Evolutionary conservation across 2,888 invertebrate genomes (phyloP).

Genomic region (Oxyscelio sp.): DNA sequence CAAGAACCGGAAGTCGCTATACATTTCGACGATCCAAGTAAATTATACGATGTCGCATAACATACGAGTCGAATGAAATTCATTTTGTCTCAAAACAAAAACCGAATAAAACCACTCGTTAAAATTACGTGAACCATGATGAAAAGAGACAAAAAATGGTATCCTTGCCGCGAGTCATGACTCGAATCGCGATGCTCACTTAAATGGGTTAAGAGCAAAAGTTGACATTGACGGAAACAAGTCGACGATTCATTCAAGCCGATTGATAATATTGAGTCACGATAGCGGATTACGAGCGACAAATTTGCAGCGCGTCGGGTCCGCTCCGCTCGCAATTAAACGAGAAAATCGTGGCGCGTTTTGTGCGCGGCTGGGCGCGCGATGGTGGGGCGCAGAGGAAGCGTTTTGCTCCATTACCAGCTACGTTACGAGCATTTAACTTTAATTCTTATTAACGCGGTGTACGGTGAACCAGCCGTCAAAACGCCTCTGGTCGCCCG

Average conservation of each 20-base stretch:
- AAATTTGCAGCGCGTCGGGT: slow-evolving; percentile 24
- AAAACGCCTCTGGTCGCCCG: no score
- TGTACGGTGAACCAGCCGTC: slow-evolving; percentile 56
- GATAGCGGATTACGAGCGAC: slow-evolving; percentile 30
- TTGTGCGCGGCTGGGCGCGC: slow-evolving; percentile 8
- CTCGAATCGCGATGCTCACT: not conserved
- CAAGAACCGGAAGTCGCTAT: no score
- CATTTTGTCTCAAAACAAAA: no score
- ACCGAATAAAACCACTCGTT: no score
- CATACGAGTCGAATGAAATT: no score
- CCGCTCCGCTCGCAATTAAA: no score
- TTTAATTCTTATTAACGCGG: slow-evolving; percentile 66
- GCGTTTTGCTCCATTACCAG: slow-evolving; percentile 67
- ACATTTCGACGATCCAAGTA: no score
- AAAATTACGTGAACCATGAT: no score
- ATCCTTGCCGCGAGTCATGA: not conserved
- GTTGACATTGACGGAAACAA: slow-evolving; percentile 38
- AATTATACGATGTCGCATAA: no score
- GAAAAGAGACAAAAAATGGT: no score
- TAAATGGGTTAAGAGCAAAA: slow-evolving; percentile 39
- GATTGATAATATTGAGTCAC: slow-evolving; percentile 52
- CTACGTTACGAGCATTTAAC: slow-evolving; percentile 66
- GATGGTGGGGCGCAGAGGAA: slow-evolving; percentile 46
- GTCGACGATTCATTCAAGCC: no score
- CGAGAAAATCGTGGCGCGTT: slow-evolving; percentile 33